Evolutionary conservation across 2,888 invertebrate species (phyloP).

Genomic region (Chalcosyrphus nemorum): DNA sequence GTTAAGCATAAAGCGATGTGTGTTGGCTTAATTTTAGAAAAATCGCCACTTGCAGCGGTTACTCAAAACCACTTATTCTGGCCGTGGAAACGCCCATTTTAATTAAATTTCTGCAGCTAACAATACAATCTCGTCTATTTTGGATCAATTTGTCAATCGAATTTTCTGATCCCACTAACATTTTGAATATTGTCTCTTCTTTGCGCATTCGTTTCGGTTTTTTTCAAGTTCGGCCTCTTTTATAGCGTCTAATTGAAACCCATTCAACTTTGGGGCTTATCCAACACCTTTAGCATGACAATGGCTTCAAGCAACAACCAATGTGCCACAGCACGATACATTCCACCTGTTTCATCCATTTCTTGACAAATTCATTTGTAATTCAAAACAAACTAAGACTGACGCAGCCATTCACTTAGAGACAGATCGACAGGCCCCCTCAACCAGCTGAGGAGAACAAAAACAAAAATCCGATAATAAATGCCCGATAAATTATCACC

Average conservation of each 20-base stretch:
- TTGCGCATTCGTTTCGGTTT: not conserved
- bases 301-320: not conserved
- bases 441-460: not conserved
- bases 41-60: too few relatives aligned
- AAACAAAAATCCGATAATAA: constrained; percentile 45
- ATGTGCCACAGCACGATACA: constrained; percentile 12
- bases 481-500: constrained; percentile 69
- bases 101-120: not conserved
- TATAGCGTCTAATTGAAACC: constrained; percentile 4
- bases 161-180: not conserved
- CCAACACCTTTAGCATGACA: constrained; percentile 4
- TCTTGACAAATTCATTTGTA: constrained; percentile 46
- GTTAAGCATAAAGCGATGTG: too few relatives aligned
- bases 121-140: not conserved
- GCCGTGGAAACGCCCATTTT: not conserved
- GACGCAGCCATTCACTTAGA: constrained; percentile 26
- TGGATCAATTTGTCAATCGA: not conserved
- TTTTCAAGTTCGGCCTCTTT: not conserved
- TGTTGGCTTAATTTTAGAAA: too few relatives aligned
- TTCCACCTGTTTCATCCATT: constrained; percentile 36
- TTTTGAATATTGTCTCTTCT: not conserved
- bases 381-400: constrained; percentile 27
- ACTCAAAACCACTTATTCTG: too few relatives aligned
- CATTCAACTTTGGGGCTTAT: constrained; percentile 16
- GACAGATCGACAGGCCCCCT: not conserved